Evolutionary conservation across 2,888 invertebrate genomes (phyloP).

Genomic region (Ferdinandea cuprea): DNA sequence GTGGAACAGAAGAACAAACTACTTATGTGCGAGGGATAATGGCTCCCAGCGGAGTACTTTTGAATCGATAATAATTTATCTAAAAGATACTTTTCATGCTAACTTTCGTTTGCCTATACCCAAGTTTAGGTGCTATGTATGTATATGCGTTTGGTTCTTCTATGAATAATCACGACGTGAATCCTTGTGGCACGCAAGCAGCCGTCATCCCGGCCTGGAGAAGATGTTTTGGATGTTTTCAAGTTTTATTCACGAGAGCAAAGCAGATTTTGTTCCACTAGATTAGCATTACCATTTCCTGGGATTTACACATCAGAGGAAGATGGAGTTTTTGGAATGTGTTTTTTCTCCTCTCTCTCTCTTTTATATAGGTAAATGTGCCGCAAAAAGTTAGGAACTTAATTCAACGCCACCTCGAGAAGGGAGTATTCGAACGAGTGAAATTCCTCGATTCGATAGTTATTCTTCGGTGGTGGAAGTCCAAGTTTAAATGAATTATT

Average conservation of each 20-base stretch:
- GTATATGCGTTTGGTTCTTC: constrained; percentile 52
- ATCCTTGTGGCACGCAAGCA: constrained; percentile 7
- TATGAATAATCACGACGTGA: constrained; percentile 70
- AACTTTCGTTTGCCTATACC: constrained; percentile 55
- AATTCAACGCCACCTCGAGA: constrained; percentile 17
- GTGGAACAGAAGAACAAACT: constrained; percentile 23
- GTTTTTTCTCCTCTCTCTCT: background rate
- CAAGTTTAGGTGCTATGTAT: background rate
- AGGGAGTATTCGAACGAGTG: constrained; percentile 10
- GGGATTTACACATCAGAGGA: constrained; percentile 51
- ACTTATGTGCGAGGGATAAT: constrained; percentile 59
- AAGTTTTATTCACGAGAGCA: constrained; percentile 26
- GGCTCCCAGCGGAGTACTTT: constrained; percentile 71
- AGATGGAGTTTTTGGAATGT: constrained; percentile 3
- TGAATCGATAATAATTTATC: constrained; percentile 74
- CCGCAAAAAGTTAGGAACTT: constrained; percentile 24
- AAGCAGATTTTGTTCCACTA: constrained; percentile 64
- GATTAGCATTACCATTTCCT: constrained; percentile 66
- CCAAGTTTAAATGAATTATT: constrained; percentile 69
- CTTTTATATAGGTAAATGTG: background rate
- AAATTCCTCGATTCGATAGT: constrained; percentile 34
- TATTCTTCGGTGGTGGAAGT: constrained; percentile 31
- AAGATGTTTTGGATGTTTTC: constrained; percentile 55
- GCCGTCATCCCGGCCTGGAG: constrained; percentile 19
- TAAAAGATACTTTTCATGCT: constrained; percentile 61